Evolutionary conservation across 1,140 invertebrate species (phyloP).

Genomic region (Formica exsecta): DNA sequence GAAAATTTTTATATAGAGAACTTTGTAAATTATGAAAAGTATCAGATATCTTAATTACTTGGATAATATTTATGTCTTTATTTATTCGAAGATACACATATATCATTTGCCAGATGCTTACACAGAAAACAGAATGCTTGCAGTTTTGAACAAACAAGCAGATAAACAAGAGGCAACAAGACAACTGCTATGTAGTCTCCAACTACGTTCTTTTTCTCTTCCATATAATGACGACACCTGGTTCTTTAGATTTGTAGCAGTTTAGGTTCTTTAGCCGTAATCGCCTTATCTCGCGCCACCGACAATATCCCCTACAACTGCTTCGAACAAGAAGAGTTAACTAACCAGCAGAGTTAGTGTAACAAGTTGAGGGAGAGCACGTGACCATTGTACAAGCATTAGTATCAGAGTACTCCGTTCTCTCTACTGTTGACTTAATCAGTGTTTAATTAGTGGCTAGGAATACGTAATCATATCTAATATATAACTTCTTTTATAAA

Average conservation of each 20-base stretch:
- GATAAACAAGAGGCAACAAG: background rate
- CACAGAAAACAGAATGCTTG: background rate
- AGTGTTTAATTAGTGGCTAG: slow-evolving; percentile 39
- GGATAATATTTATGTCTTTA: slow-evolving; percentile 18
- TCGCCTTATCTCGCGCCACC: slow-evolving; percentile 31
- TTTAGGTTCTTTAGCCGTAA: slow-evolving; percentile 12
- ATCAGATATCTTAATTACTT: background rate
- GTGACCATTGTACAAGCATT: slow-evolving; percentile 39
- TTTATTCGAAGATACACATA: background rate
- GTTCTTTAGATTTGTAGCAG: slow-evolving; percentile 15
- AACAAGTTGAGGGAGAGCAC: slow-evolving; percentile 33
- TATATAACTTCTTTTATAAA: slow-evolving; percentile 23
- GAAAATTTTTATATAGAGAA: background rate
- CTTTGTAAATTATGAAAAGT: background rate
- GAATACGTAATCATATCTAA: slow-evolving; percentile 26
- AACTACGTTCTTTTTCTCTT: slow-evolving; percentile 14
- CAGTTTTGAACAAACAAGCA: background rate
- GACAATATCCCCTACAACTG: slow-evolving; percentile 32
- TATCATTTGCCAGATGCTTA: background rate
- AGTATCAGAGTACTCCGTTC: background rate
- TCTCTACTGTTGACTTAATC: slow-evolving; percentile 33
- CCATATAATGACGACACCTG: slow-evolving; percentile 18
- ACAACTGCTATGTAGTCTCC: background rate
- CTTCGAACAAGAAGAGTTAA: slow-evolving; percentile 49
- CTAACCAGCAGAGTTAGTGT: slow-evolving; percentile 37